Percentiles rank a stretch among this genome's conserved stretches.
These are phyloP conservation scores for Pollenia griseotomentosa DNA, from an alignment of 2,888 invertebrate species.

Conservation along the genomic window DNA sequence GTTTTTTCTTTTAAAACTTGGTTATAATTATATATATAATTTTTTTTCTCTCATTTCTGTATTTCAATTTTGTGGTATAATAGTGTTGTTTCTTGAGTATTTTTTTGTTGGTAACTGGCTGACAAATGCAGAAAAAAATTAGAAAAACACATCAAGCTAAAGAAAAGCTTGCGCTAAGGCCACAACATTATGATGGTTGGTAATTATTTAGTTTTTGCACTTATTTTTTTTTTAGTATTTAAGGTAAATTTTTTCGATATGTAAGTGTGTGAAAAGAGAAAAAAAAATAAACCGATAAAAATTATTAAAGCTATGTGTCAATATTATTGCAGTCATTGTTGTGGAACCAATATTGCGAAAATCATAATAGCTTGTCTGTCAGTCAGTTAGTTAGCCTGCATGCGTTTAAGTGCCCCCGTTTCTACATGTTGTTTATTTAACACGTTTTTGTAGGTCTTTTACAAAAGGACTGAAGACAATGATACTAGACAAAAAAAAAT, in stretches of 20 bases:
- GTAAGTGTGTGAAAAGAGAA: not conserved
- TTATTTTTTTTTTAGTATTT: conserved; percentile 31
- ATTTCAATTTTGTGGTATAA: conserved; percentile 51
- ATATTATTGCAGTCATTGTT: conserved; percentile 51
- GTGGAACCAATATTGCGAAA: conserved; percentile 58
- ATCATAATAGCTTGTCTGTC: conserved; percentile 40
- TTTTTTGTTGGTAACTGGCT: conserved; percentile 31
- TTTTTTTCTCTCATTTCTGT: conserved; percentile 30
- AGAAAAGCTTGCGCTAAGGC: conserved; percentile 36
- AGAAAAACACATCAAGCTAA: conserved; percentile 46
- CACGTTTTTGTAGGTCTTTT: not conserved
- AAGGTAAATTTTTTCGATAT: not conserved
- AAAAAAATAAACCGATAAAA: conserved; percentile 8
- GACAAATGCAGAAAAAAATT: conserved; percentile 25
- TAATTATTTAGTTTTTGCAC: conserved; percentile 44
- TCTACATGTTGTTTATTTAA: not conserved
- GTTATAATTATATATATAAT: conserved; percentile 49
- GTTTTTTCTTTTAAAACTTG: conserved; percentile 41
- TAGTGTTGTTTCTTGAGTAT: conserved; percentile 36
- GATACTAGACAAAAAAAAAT: too few relatives aligned
- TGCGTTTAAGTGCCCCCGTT: not conserved
- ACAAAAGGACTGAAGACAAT: too few relatives aligned
- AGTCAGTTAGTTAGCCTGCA: conserved; percentile 10
- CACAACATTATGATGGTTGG: conserved; percentile 18
- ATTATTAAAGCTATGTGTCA: conserved; percentile 24